Percentiles rank a stretch among this genome's conserved stretches.
Evolutionary conservation across 2,113 vertebrate genomes (phyloP).

Genomic region (Malurus melanocephalus): DNA sequence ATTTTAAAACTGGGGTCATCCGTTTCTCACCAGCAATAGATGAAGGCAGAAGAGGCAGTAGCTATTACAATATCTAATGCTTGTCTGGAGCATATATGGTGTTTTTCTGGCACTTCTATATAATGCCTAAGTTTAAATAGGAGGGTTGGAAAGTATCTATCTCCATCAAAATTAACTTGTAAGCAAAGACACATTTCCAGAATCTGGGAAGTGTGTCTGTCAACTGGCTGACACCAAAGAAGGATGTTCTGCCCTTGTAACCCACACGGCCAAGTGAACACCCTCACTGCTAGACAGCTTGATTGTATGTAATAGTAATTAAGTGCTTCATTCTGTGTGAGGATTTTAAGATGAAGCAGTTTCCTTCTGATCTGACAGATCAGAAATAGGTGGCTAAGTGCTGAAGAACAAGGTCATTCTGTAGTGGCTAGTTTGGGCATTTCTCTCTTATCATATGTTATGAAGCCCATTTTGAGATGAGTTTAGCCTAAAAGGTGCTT

Average conservation of each 20-base stretch:
- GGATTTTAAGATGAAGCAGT: neutral
- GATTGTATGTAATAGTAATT: neutral
- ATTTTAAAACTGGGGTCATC: neutral
- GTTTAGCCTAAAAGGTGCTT: conserved; percentile 28
- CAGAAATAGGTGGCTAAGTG: neutral
- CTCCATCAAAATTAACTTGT: neutral
- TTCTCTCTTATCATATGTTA: neutral
- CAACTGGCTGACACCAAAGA: neutral
- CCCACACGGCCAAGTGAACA: neutral
- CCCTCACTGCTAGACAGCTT: neutral
- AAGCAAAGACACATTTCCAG: neutral
- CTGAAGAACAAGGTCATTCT: neutral
- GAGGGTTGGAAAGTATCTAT: neutral
- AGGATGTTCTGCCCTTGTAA: neutral
- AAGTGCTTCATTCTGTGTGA: neutral
- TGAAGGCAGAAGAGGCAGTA: neutral
- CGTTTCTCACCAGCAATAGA: neutral
- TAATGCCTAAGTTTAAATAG: neutral
- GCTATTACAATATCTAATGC: neutral
- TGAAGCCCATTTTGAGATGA: neutral
- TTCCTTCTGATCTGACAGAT: neutral
- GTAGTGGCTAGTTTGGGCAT: neutral
- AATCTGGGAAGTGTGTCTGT: neutral
- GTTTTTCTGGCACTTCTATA: neutral
- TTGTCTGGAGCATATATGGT: neutral